Conservation (phyloP, 2,888 invertebrate species). For the Molorchus minor region DNA sequence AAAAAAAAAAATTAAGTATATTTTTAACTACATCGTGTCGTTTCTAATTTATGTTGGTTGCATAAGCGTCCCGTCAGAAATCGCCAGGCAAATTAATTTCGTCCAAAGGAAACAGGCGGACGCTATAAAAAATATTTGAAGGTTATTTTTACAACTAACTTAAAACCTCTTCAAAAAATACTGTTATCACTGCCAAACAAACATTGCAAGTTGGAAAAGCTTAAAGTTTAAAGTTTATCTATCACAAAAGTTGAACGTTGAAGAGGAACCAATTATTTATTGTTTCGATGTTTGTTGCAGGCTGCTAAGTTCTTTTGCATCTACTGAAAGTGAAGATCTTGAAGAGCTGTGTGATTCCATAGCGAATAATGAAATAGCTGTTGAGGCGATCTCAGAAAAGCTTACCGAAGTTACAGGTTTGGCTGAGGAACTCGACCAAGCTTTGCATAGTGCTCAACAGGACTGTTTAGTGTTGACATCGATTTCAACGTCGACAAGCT, state of each 20-base stretch:
- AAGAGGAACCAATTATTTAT: no score
- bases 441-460: slow-evolving; percentile 65
- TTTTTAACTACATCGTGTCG: no score
- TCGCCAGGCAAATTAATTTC: neutral
- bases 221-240: no score
- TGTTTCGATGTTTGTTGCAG: no score
- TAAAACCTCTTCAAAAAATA: no score
- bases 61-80: neutral
- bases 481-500: slow-evolving; percentile 48
- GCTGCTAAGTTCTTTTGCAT: slow-evolving; percentile 33
- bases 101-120: neutral
- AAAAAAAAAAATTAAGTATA: no score
- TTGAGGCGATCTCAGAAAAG: slow-evolving; percentile 73
- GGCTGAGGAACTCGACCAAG: slow-evolving; percentile 73
- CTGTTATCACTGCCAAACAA: slow-evolving; percentile 11
- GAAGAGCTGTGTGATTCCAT: slow-evolving; percentile 43
- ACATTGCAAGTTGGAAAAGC: no score
- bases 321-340: slow-evolving; percentile 37
- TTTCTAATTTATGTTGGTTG: neutral
- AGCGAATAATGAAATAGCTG: slow-evolving; percentile 68
- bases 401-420: slow-evolving; percentile 72
- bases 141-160: neutral
- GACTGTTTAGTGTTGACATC: slow-evolving; percentile 56
- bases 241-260: no score
- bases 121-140: neutral